Evolutionary conservation across 2,113 vertebrate genomes (phyloP), one percentile per base, ranked within the genome.

Genomic region (Arenaria interpres): DNA sequence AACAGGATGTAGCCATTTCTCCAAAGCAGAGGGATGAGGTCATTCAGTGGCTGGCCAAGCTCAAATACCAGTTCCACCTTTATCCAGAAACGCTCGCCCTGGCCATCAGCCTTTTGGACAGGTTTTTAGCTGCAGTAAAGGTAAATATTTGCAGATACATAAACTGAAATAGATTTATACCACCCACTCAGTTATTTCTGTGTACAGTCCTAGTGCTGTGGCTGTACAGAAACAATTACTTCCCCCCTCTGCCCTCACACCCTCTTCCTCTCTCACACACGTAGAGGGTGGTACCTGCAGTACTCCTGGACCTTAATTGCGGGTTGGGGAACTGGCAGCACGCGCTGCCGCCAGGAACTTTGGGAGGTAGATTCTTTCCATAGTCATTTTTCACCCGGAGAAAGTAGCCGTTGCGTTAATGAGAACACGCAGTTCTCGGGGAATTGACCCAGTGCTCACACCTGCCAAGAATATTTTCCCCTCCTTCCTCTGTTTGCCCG

Each of bases 21-120:
- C 99, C 99, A 91, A 98, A 98, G 89, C 99, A 99, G 98, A 98
- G 99, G 96, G 99, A 99, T 94, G 99, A 99, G 98, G 99, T 99
- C 48, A 99, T 99, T 96, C 98, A 98, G 75, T 99, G 99, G 99
- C 93, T 99, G 98, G 98, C 97, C 84, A 98, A 99, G 97, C 98
- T 99, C 93, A 99, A 99, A 91, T 95, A 98, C 94, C 98, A 98
- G 39, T 99, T 99, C 97, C 98, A 98, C 97, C 99, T 99, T 95
- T 99, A 99, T 97, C 99, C 99, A 98, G 99, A 99, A 98, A 99
- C 99, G 9, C 98, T 99, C 87, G 99, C 98, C 97, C 97, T 99
- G 96, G 99, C 99, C 91, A 98, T 99, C 95, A 99, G 98, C 98
- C 98, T 99, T 96, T 97, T 99, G 98, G 99, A 99, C 97, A 98